Evolutionary conservation across 2,797 vertebrate species (phyloP).

Genomic region (Dipus sagitta): DNA sequence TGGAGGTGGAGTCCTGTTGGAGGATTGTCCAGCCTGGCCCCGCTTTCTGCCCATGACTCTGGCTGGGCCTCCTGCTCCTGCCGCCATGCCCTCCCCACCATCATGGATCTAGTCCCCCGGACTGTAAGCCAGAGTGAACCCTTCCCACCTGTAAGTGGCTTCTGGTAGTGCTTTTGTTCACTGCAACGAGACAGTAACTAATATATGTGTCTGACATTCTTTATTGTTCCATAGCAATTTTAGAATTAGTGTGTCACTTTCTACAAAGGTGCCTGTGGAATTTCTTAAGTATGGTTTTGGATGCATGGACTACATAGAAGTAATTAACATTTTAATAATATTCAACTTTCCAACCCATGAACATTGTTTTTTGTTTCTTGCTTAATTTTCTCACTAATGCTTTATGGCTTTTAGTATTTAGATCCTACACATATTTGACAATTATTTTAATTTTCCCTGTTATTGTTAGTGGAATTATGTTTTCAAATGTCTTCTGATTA

Average conservation of each 20-base stretch:
- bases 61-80: too few relatives aligned
- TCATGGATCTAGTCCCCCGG: too few relatives aligned
- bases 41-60: too few relatives aligned
- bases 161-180: too few relatives aligned
- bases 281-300: not conserved
- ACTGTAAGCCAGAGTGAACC: too few relatives aligned
- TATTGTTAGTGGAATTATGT: not conserved
- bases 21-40: too few relatives aligned
- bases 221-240: too few relatives aligned
- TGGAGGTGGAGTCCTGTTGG: too few relatives aligned
- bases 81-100: too few relatives aligned
- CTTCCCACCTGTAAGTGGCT: too few relatives aligned
- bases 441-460: not conserved
- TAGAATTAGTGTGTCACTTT: not conserved
- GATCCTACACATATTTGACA: not conserved
- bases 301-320: not conserved
- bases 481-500: not conserved
- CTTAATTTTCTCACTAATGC: not conserved
- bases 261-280: not conserved
- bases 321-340: not conserved
- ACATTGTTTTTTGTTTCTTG: not conserved
- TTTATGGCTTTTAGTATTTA: not conserved
- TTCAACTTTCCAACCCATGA: not conserved
- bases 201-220: too few relatives aligned
- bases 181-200: too few relatives aligned